Percentiles rank a stretch among this genome's conserved stretches.
phyloP scores from a whole-genome alignment of 2,113 vertebrate genomes.

The Gallinago jamesoni region DNA sequence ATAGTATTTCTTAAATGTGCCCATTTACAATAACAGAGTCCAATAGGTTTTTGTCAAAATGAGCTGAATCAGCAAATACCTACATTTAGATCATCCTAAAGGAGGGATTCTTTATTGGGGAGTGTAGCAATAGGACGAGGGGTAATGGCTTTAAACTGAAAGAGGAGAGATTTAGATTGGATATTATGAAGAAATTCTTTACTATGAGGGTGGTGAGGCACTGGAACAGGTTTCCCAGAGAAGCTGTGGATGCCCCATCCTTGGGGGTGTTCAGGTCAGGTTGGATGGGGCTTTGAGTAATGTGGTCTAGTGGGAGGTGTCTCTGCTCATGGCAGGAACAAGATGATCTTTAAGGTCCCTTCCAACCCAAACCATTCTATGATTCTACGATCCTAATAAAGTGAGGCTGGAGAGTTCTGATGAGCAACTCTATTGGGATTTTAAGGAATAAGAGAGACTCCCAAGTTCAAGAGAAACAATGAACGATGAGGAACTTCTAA shows the following conservation, averaged over 20 bases:
- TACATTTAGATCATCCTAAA: not conserved
- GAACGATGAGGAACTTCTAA: not conserved
- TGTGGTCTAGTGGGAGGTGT: not conserved
- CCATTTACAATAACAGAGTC: not conserved
- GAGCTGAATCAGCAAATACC: conserved; percentile 29
- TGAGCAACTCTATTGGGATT: not conserved
- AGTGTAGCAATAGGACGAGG: not conserved
- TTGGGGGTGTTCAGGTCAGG: not conserved
- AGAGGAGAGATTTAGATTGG: not conserved
- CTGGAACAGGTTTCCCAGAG: not conserved
- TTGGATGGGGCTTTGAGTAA: not conserved
- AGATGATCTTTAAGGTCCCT: not conserved
- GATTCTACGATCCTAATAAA: not conserved
- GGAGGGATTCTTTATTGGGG: not conserved
- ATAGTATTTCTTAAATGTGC: not conserved
- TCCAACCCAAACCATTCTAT: not conserved
- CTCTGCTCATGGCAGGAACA: not conserved
- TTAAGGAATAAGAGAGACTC: not conserved
- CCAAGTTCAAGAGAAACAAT: not conserved
- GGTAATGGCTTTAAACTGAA: not conserved
- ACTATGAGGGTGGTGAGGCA: not conserved
- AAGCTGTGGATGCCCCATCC: not conserved
- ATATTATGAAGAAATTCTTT: not conserved
- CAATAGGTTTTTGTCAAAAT: conserved; percentile 15
- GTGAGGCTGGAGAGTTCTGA: not conserved